Conservation (phyloP, 92 coral and sea anemone genomes). For the Metridium senile region DNA sequence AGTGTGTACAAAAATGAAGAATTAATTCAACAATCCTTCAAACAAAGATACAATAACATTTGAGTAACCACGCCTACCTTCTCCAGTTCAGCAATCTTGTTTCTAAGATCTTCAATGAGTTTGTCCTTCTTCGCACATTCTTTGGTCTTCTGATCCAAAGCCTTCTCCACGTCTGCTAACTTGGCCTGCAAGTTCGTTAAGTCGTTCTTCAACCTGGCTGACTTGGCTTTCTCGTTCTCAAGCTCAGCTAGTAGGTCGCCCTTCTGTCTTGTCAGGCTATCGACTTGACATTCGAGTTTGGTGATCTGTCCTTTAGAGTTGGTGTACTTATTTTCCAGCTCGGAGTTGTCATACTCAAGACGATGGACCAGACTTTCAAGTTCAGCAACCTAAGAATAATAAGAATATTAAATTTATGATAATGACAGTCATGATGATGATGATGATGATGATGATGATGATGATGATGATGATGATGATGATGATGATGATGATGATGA, state of each 20-base stretch:
- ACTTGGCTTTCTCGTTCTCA: slow-evolving; percentile 67
- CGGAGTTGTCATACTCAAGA: slow-evolving; percentile 48
- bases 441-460: no score
- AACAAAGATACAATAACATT: no score
- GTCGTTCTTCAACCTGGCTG: slow-evolving; percentile 55
- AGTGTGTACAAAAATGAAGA: no score
- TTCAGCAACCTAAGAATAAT: slow-evolving; percentile 33
- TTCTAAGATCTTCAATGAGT: slow-evolving; percentile 63
- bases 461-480: no score
- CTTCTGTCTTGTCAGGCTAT: slow-evolving; percentile 53
- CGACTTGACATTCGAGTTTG: slow-evolving; percentile 58
- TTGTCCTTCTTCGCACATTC: slow-evolving; percentile 66
- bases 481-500: no score
- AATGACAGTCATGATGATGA: neutral
- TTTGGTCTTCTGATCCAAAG: slow-evolving; percentile 56
- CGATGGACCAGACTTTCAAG: slow-evolving; percentile 48
- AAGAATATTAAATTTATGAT: neutral
- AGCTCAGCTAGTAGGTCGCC: slow-evolving; percentile 61
- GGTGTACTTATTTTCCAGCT: slow-evolving; percentile 61
- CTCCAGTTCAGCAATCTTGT: slow-evolving; percentile 59
- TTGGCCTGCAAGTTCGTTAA: slow-evolving; percentile 45
- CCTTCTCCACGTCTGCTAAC: slow-evolving; percentile 62
- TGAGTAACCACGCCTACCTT: slow-evolving; percentile 25
- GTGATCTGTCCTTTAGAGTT: slow-evolving; percentile 53
- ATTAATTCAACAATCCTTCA: no score